These are phyloP conservation scores for Nomada ferruginata DNA, from an alignment of 2,888 invertebrate genomes.

Conservation along the genomic window DNA sequence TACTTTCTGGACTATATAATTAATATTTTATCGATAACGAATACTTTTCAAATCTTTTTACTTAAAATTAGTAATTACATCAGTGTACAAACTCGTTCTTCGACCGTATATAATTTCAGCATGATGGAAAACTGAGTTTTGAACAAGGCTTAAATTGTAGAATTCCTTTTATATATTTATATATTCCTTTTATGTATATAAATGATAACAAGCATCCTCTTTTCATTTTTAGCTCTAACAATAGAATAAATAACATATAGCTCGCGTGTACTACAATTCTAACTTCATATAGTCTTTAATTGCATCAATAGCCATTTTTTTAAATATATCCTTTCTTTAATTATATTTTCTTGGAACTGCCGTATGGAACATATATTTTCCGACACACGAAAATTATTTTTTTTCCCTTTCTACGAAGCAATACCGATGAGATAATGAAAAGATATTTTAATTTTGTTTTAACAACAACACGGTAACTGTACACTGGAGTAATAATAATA, in stretches of 20 bases:
- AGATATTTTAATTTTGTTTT: background rate
- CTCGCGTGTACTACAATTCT: conserved; percentile 27
- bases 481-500: background rate
- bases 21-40: conserved; percentile 45
- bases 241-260: conserved; percentile 50
- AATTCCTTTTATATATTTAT: conserved; percentile 31
- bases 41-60: conserved; percentile 39
- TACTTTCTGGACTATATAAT: conserved; percentile 49
- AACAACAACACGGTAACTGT: conserved; percentile 4
- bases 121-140: conserved; percentile 26
- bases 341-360: conserved; percentile 53
- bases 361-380: conserved; percentile 51
- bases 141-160: conserved; percentile 50
- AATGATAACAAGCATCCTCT: conserved; percentile 49
- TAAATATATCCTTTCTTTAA: conserved; percentile 43
- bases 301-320: conserved; percentile 44
- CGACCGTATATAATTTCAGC: conserved; percentile 6
- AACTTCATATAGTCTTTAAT: conserved; percentile 34
- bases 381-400: conserved; percentile 47
- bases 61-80: conserved; percentile 67
- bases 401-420: background rate
- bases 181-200: conserved; percentile 20
- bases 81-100: conserved; percentile 73
- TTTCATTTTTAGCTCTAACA: conserved; percentile 46
- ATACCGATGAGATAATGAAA: conserved; percentile 1